Evolutionary conservation across 2,113 vertebrate genomes (phyloP).

Genomic region (Coracopsis vasa): DNA sequence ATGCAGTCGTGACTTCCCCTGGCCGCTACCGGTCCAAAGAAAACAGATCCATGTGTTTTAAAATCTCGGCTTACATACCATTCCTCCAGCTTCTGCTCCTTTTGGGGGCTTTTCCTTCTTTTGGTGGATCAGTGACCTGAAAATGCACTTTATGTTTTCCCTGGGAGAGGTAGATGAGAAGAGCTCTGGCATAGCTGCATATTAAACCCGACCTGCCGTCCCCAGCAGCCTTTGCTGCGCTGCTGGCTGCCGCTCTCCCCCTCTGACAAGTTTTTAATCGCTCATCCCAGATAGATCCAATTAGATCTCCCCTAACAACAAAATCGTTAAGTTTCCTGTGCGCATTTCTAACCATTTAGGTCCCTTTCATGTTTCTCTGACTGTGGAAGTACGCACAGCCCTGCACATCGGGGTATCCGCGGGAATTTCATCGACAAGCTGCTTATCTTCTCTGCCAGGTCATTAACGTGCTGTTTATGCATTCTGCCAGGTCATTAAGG

Average conservation of each 20-base stretch:
- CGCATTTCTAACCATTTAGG: background rate
- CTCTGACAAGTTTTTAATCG: background rate
- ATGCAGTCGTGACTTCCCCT: conserved; percentile 1
- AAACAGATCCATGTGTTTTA: conserved; percentile 45
- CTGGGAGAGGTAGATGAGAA: conserved; percentile 34
- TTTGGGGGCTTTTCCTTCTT: conserved; percentile 48
- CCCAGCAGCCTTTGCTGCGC: background rate
- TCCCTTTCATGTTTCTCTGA: background rate
- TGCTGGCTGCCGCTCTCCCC: background rate
- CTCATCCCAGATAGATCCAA: background rate
- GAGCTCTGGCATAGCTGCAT: conserved; percentile 46
- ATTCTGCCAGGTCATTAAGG: conserved; percentile 3
- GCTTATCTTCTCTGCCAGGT: conserved; percentile 17
- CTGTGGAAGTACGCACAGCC: background rate
- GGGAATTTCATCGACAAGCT: background rate
- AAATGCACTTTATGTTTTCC: conserved; percentile 48
- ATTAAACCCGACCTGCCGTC: background rate
- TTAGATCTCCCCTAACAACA: background rate
- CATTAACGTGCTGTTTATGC: background rate
- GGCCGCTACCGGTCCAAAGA: background rate
- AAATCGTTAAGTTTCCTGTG: background rate
- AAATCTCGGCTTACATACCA: conserved; percentile 24
- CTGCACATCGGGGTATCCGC: background rate
- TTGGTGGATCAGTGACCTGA: conserved; percentile 25
- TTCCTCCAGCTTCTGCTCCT: conserved; percentile 51